Conservation (phyloP, 92 coral and sea anemone genomes). For the Nematostella vectensis region DNA sequence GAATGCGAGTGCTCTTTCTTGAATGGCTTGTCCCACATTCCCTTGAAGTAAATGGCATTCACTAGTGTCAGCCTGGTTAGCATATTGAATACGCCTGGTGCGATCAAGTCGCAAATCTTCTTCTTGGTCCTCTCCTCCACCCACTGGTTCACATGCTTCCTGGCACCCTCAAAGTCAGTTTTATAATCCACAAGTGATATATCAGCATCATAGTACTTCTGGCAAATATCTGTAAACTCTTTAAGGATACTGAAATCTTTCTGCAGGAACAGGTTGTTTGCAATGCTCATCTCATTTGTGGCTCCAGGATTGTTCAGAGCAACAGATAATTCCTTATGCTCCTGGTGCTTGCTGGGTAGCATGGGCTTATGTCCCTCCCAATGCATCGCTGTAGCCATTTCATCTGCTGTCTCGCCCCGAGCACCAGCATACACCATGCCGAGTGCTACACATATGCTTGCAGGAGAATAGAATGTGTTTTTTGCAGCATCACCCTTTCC, state of each 20-base stretch:
- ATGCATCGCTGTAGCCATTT: conserved; percentile 61
- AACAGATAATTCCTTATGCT: conserved; percentile 42
- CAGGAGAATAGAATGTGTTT: conserved; percentile 78
- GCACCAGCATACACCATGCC: conserved; percentile 93
- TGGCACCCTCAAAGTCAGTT: conserved; percentile 49
- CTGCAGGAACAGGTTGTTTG: conserved; percentile 72
- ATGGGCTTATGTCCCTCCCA: conserved; percentile 44
- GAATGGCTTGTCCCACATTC: conserved; percentile 69
- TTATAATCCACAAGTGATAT: conserved; percentile 70
- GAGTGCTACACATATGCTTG: conserved; percentile 68
- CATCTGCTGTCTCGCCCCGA: conserved; percentile 64
- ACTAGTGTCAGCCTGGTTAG: conserved; percentile 56
- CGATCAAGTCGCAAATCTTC: conserved; percentile 57
- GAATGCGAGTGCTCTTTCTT: conserved; percentile 25
- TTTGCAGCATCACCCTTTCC: no score
- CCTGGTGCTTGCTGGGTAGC: conserved; percentile 8
- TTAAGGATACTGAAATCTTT: conserved; percentile 39
- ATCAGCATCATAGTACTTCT: conserved; percentile 57
- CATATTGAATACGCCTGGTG: conserved; percentile 30
- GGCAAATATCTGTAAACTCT: conserved; percentile 49
- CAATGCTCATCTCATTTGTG: conserved; percentile 46
- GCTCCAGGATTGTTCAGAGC: conserved; percentile 32
- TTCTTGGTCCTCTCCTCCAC: conserved; percentile 74
- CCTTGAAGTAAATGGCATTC: conserved; percentile 89
- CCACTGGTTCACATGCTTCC: conserved; percentile 66